Conservation (phyloP, 1,140 invertebrate species). For the Hermetia illucens region DNA sequence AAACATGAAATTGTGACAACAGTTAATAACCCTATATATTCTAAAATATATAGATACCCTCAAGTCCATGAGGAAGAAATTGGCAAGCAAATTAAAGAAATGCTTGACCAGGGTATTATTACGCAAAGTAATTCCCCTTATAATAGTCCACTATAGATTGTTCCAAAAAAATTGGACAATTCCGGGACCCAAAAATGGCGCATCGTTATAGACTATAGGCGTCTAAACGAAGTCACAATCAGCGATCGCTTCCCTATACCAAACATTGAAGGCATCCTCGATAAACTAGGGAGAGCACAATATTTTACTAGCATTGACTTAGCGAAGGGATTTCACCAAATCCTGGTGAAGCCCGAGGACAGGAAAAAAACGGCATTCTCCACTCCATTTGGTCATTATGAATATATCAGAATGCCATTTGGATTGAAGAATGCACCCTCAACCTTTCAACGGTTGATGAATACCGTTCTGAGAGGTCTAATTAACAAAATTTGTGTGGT, state of each 20-base stretch:
- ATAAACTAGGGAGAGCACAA: conserved; percentile 16
- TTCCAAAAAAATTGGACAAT: conserved; percentile 28
- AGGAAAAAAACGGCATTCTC: too few species aligned
- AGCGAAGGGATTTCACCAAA: conserved; percentile 23
- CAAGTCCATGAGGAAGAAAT: conserved; percentile 28
- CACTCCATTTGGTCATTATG: too few species aligned
- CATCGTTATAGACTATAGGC: conserved; percentile 27
- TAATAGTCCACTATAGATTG: conserved; percentile 25
- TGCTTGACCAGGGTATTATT: conserved; percentile 30
- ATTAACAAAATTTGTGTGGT: too few species aligned
- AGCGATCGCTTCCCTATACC: conserved; percentile 36
- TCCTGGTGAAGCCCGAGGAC: too few species aligned
- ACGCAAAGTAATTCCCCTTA: conserved; percentile 19
- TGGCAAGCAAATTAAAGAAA: conserved; percentile 11
- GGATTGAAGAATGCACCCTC: too few species aligned
- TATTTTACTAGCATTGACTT: conserved; percentile 23
- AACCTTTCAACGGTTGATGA: too few species aligned
- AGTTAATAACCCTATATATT: conserved; percentile 11
- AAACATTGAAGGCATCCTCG: conserved; percentile 28
- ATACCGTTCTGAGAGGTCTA: too few species aligned
- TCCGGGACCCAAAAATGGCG: conserved; percentile 27
- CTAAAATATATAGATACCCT: conserved; percentile 23
- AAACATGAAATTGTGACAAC: conserved; percentile 17
- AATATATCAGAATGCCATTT: too few species aligned
- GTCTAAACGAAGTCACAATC: conserved; percentile 24